Evolutionary conservation across 2,113 vertebrate species (phyloP), one percentile per base, ranked within the genome.

Genomic region (Nymphicus hollandicus): DNA sequence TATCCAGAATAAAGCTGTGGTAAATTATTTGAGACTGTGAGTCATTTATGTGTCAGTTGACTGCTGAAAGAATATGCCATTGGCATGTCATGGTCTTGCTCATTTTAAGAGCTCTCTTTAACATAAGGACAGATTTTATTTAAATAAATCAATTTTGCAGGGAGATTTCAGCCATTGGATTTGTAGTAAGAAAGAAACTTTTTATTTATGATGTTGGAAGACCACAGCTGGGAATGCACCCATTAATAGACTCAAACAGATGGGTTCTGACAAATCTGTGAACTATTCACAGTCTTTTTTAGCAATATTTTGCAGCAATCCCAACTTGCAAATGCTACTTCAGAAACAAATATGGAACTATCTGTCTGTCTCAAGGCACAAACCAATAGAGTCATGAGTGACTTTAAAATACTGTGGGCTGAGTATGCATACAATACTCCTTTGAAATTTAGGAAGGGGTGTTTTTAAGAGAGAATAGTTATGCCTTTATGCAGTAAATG

Each of bases 291-390:
- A 78, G 89, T 93, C 77, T 81, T 85, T 81, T 77, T 93, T 92
- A 96, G 91, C 95, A 97, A 97, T 95, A 95, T 96, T 96, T 97
- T 97, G 37, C 71, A 93, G 93, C 88, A 94, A 95, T 97, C 88
- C 93, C 88, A 86, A 95, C 49, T 91, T 96, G 92, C 94, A 95
- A 86, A 56, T 96, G 88, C 72, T 93, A 35, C 81, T 95, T 93
- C 53, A 96, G 92, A 96, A 97, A 97, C 92, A 97, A 96, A 97
- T 94, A 94, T 68, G 82, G 61, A 95, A 72, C 61, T 91, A 33
- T 92, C 91, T 87, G 47, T 86, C 93, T 88, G 76, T 81, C 93
- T 95, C 61, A 64, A 79, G 31, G 52, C 61, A 50, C 13, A 37
- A 74, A 83, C 49, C 29, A 53, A 20, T 46, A 81, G 64, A 81